These are phyloP conservation scores for Bombus balteatus DNA, from an alignment of 1,140 invertebrate genomes.

Conservation along the genomic window DNA sequence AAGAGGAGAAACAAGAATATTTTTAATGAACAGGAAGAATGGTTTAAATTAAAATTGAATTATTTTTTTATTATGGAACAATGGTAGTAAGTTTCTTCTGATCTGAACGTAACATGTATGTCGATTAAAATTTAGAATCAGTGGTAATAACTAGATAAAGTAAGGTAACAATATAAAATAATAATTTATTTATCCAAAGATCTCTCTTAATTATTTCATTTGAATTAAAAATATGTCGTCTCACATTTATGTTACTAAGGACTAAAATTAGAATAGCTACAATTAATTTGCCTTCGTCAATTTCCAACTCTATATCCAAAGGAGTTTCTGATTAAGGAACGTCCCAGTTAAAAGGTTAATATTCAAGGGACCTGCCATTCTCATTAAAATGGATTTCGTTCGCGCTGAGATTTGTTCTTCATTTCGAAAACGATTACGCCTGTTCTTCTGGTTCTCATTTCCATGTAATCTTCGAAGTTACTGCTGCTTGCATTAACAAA, in stretches of 20 bases:
- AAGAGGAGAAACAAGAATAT: too few species aligned
- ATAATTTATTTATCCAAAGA: neutral
- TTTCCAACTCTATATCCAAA: neutral
- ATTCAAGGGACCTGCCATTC: slow-evolving; percentile 11
- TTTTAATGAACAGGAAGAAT: too few species aligned
- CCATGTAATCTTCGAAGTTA: neutral
- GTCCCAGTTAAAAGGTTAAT: slow-evolving; percentile 4
- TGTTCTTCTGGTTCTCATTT: slow-evolving; percentile 1
- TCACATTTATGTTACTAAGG: neutral
- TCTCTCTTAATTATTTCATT: neutral
- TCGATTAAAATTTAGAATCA: too few species aligned
- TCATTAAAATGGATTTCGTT: slow-evolving; percentile 18
- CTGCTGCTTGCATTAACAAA: neutral
- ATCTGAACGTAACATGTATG: too few species aligned
- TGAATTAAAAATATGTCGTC: neutral
- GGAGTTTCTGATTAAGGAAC: neutral
- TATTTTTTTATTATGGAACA: too few species aligned
- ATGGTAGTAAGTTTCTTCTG: too few species aligned
- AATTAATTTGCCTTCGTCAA: neutral
- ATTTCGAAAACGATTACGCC: slow-evolving; percentile 4
- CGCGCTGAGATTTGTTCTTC: neutral
- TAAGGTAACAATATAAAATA: neutral
- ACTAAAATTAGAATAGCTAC: neutral
- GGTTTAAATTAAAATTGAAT: too few species aligned
- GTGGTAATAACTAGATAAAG: too few species aligned